Conservation (phyloP, 2,888 invertebrate genomes). For the Microdon myrmicae region DNA sequence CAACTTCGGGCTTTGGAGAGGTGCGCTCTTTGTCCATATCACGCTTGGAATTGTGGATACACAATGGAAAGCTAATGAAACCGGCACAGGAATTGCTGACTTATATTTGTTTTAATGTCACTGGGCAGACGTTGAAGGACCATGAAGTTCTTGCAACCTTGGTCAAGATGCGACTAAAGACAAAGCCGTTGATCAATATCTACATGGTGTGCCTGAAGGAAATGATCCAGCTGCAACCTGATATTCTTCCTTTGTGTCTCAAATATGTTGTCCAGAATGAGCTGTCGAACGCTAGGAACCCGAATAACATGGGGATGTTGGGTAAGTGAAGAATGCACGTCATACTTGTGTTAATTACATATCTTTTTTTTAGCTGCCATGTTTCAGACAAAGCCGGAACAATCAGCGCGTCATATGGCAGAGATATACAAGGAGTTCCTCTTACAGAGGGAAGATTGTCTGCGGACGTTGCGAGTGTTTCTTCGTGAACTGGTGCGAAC, state of each 20-base stretch:
- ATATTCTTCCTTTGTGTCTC: conserved; percentile 84
- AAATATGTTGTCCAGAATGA: conserved; percentile 96
- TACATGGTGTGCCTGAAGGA: conserved; percentile 92
- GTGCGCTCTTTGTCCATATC: conserved; percentile 67
- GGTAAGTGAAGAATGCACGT: conserved; percentile 57
- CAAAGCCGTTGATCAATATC: conserved; percentile 89
- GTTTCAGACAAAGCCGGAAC: conserved; percentile 85
- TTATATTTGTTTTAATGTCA: conserved; percentile 90
- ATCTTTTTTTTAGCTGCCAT: conserved; percentile 73
- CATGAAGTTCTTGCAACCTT: conserved; percentile 83
- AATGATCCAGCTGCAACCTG: conserved; percentile 84
- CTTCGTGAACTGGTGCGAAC: conserved; percentile 90
- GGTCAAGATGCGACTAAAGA: conserved; percentile 91
- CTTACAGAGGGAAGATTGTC: conserved; percentile 88
- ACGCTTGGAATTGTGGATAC: conserved; percentile 91
- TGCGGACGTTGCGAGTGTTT: conserved; percentile 85
- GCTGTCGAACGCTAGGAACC: conserved; percentile 88
- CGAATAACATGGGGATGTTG: conserved; percentile 94
- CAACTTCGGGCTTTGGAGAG: conserved; percentile 87
- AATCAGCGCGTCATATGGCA: conserved; percentile 84
- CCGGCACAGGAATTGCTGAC: conserved; percentile 92
- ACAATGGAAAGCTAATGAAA: conserved; percentile 93
- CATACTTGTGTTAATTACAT: too few species aligned
- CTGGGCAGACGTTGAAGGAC: conserved; percentile 74
- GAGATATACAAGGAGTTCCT: conserved; percentile 88